Evolutionary conservation across 2,888 invertebrate species (phyloP).

Genomic region (Chrysotoxum bicinctum): DNA sequence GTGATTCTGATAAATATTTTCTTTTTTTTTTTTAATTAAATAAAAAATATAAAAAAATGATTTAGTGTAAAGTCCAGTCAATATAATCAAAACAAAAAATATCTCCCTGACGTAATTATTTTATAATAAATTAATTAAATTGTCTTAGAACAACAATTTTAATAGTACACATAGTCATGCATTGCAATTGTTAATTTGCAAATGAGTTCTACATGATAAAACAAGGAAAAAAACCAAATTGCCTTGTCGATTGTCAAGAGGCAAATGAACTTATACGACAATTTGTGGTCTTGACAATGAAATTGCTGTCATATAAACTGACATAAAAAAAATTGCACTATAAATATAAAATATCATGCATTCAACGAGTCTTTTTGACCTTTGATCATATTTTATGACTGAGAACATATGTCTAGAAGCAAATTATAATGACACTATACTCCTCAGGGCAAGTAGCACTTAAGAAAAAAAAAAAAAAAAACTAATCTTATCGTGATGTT

Average conservation of each 20-base stretch:
- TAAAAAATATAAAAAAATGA: neutral
- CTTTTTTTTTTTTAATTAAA: neutral
- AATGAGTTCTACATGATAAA: neutral
- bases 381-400: neutral
- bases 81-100: neutral
- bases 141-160: neutral
- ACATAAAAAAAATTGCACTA: slow-evolving; percentile 6
- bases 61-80: neutral
- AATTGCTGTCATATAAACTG: neutral
- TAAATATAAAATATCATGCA: neutral
- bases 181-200: neutral
- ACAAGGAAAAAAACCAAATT: neutral
- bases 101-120: neutral
- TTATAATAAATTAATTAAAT: slow-evolving; percentile 1
- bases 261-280: neutral
- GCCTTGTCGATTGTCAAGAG: neutral
- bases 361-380: neutral
- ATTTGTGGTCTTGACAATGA: slow-evolving; percentile 6
- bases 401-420: slow-evolving; percentile 10
- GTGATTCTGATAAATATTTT: neutral
- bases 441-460: neutral
- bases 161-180: neutral
- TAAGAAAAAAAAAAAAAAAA: neutral
- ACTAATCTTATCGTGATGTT: slow-evolving; percentile 8
- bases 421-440: neutral